Percentiles rank a stretch among this genome's conserved stretches.
These are phyloP conservation scores for Phoxinus dragarum DNA, from an alignment of 2,797 vertebrate species.

Conservation along the genomic window DNA sequence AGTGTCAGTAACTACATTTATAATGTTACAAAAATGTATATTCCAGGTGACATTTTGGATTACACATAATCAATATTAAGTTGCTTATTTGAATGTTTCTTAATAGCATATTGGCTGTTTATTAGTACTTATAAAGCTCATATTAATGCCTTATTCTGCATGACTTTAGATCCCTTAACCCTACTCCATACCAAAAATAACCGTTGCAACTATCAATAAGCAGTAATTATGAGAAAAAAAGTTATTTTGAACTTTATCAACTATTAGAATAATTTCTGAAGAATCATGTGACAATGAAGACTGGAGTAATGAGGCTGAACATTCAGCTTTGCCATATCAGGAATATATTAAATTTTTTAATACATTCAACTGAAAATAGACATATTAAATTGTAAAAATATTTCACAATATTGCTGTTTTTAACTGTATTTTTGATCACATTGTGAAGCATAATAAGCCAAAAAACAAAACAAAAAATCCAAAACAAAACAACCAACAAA, in stretches of 20 bases:
- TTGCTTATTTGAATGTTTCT: not conserved
- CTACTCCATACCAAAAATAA: not conserved
- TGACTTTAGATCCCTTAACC: too few species aligned
- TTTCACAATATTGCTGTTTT: not conserved
- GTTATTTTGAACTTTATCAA: too few species aligned
- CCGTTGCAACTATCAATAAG: not conserved
- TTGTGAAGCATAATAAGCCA: too few species aligned
- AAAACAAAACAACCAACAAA: too few species aligned
- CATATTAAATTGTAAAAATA: too few species aligned
- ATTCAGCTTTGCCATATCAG: not conserved
- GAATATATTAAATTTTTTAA: not conserved
- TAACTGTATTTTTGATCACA: not conserved
- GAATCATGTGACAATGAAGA: not conserved
- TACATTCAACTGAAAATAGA: not conserved
- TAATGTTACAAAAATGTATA: too few species aligned
- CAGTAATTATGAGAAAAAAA: not conserved
- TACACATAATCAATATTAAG: not conserved
- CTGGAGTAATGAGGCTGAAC: not conserved
- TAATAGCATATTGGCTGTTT: not conserved
- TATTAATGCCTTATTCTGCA: too few species aligned
- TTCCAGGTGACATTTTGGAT: not conserved
- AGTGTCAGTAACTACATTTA: too few species aligned
- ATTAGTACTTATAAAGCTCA: too few species aligned
- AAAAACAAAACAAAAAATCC: too few species aligned
- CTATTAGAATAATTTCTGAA: not conserved